Evolutionary conservation across 2,888 invertebrate genomes (phyloP).

Genomic region (Apamea anceps): DNA sequence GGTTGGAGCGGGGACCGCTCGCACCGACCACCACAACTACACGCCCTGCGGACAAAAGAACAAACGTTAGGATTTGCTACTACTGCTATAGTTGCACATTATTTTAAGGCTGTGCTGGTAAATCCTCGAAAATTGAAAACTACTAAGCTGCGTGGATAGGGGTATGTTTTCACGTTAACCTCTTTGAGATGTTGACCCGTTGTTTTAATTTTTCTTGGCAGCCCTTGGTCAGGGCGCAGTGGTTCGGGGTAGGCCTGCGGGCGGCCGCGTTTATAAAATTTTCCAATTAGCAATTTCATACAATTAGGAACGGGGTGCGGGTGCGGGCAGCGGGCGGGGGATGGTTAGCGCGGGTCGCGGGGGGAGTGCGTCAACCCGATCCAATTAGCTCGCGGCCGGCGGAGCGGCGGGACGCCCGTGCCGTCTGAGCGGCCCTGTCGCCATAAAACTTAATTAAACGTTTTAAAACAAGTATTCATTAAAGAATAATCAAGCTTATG

Average conservation of each 20-base stretch:
- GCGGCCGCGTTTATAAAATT: slow-evolving; percentile 89
- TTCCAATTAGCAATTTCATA: slow-evolving; percentile 91
- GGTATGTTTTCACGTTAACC: slow-evolving; percentile 51
- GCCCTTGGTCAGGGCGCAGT: slow-evolving; percentile 72
- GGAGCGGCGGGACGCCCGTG: slow-evolving; percentile 87
- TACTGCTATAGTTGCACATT: not conserved
- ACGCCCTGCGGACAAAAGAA: slow-evolving; percentile 84
- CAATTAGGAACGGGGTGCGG: slow-evolving; percentile 86
- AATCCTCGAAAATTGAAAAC: slow-evolving; percentile 17
- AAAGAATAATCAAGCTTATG: slow-evolving; percentile 91
- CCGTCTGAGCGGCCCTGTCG: slow-evolving; percentile 88
- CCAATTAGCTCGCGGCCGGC: slow-evolving; percentile 90
- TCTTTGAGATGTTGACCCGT: slow-evolving; percentile 73
- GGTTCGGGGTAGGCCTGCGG: slow-evolving; percentile 84
- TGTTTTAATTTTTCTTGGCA: slow-evolving; percentile 76
- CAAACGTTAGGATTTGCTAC: slow-evolving; percentile 1
- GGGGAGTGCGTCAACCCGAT: slow-evolving; percentile 89
- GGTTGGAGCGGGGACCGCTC: slow-evolving; percentile 91
- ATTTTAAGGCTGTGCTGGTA: not conserved
- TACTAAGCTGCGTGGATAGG: slow-evolving; percentile 39
- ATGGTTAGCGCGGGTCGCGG: slow-evolving; percentile 74
- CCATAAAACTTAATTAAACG: slow-evolving; percentile 91
- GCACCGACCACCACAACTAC: slow-evolving; percentile 88
- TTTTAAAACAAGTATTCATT: slow-evolving; percentile 91
- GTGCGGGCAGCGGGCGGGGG: slow-evolving; percentile 73